These are phyloP conservation scores for Ptilorrhoa leucosticta DNA, from an alignment of 2,113 vertebrate genomes.

Conservation along the genomic window DNA sequence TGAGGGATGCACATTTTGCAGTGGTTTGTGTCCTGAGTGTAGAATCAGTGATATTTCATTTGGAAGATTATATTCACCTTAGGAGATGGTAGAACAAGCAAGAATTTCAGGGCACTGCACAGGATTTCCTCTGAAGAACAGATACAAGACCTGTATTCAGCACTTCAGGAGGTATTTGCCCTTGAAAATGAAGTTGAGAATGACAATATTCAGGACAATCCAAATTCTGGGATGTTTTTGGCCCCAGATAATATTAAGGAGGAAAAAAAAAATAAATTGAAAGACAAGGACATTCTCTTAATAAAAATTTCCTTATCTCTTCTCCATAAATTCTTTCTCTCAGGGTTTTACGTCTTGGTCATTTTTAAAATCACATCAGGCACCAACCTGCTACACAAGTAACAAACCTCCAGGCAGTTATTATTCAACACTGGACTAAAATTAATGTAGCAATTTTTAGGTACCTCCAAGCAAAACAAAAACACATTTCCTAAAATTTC, in stretches of 20 bases:
- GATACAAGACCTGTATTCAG: neutral
- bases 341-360: neutral
- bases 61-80: neutral
- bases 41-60: neutral
- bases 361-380: constrained; percentile 39
- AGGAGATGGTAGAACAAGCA: neutral
- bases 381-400: neutral
- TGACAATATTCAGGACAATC: neutral
- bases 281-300: constrained; percentile 5
- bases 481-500: neutral
- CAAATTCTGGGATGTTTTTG: neutral
- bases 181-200: neutral
- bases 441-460: constrained; percentile 36
- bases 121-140: neutral
- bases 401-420: constrained; percentile 36
- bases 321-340: constrained; percentile 19
- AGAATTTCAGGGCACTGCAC: neutral
- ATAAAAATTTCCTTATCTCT: constrained; percentile 33
- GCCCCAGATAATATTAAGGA: neutral
- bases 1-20: neutral
- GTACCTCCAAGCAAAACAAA: constrained; percentile 35
- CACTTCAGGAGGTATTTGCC: neutral
- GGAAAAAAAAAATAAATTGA: neutral
- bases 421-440: constrained; percentile 36
- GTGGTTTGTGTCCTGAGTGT: neutral